Base-by-base conservation (phyloP, 2,113 vertebrate species). In the Brachyhypopomus gauderio region DNA sequence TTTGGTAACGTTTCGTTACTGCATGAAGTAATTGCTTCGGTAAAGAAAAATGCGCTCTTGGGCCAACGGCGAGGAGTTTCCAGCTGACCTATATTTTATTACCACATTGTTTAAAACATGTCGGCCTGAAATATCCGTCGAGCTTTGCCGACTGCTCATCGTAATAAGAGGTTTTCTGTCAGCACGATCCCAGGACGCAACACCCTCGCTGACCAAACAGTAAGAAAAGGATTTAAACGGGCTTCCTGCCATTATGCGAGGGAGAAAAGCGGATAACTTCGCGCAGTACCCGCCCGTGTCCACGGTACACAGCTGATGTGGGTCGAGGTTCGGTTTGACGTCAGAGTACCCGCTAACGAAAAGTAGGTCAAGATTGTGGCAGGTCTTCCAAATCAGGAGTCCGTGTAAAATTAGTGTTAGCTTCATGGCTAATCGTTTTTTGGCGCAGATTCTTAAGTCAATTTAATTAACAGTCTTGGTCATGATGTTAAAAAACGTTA, bases 1-100 rank as follows among this genome's bases (percentile, higher is more conserved):
- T 90, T 87, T 81, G 79, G 38, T 80, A 75, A 52, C 45, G 63
- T 81, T 77, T 72, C 59, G 41, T 55, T 30, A 36, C 66, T 76
- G 83, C 83, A 86, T 90, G 90, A 91, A 74, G 85, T 91, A 86
- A 90, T 85, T 84, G 87, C 79, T 91, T 83, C 85, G 86, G 25
- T 85, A 82, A 79, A 30, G 30, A 30, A 89, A 87, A 88, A 52
- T 52, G 45, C 86, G 86, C 78, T 90, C 89, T 89, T 85, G 78
- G 87, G 77, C 83, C 81, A 87, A 86, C 83, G 74, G 82, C 87
- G 88, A 77, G 86, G 80, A 86, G 76, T 92, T 93, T 92, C 89
- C 90, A 90, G 83, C 89, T 89, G 89, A 90, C 89, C 91, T 89
- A 90, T 80, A 81, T 90, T 91, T 90, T 87, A 84, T 69, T 75